These are phyloP conservation scores for Drosophila kanekoi DNA, from an alignment of 2,888 invertebrate genomes.

Conservation along the genomic window DNA sequence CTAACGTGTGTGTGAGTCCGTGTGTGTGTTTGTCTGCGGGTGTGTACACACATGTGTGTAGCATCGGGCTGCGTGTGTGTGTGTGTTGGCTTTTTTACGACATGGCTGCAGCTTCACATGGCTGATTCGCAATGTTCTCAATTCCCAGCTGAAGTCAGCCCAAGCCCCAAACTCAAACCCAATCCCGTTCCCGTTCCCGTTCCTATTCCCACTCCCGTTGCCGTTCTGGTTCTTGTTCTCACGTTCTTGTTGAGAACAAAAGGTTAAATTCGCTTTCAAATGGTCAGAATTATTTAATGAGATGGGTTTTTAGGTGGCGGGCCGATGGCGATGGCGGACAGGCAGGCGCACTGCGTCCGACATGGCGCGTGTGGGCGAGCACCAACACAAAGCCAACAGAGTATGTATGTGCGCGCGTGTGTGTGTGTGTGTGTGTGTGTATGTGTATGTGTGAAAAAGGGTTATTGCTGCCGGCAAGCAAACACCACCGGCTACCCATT, in stretches of 20 bases:
- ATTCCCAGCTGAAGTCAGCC: constrained; percentile 18
- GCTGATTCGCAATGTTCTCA: constrained; percentile 52
- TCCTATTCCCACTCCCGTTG: constrained; percentile 1
- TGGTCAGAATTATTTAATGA: constrained; percentile 83
- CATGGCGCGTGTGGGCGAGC: constrained; percentile 59
- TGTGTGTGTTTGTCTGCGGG: constrained; percentile 8
- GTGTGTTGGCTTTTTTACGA: constrained; percentile 16
- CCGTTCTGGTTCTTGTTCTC: constrained; percentile 28
- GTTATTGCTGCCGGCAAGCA: constrained; percentile 81
- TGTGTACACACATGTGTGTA: constrained; percentile 33
- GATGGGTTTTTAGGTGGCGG: constrained; percentile 65
- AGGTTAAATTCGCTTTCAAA: constrained; percentile 84
- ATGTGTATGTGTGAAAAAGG: constrained; percentile 63
- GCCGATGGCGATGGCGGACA: constrained; percentile 67
- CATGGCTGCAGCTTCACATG: constrained; percentile 51
- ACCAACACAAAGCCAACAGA: constrained; percentile 18
- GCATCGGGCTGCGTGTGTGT: constrained; percentile 34
- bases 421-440: constrained; percentile 18
- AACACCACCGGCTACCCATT: constrained; percentile 81
- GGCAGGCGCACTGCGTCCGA: constrained; percentile 72
- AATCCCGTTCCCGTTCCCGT: not conserved
- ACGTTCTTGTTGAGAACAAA: constrained; percentile 70
- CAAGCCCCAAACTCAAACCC: constrained; percentile 1
- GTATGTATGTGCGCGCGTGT: constrained; percentile 9
- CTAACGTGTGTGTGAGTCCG: constrained; percentile 13